Conservation (phyloP, 2,113 vertebrate genomes). For the Garra rufa region DNA sequence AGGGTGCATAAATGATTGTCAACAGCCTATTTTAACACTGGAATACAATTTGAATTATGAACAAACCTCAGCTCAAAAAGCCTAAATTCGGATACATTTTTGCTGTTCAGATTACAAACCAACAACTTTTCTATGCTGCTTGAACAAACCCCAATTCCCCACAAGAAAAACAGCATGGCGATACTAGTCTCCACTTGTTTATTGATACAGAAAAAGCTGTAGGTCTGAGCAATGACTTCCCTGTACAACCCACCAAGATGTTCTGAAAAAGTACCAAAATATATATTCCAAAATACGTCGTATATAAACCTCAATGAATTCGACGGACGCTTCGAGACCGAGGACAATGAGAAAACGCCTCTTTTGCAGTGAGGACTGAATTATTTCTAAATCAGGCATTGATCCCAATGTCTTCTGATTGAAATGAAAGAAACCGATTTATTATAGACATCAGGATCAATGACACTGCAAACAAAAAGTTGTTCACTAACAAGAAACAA, state of each 20-base stretch:
- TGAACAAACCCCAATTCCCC: not conserved
- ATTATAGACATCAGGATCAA: not conserved
- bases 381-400: not conserved
- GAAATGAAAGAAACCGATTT: not conserved
- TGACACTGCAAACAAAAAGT: not conserved
- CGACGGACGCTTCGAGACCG: conserved; percentile 21
- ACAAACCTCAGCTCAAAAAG: not conserved
- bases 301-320: conserved; percentile 62
- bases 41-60: too few species aligned
- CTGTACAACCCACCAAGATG: conserved; percentile 58
- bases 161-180: conserved; percentile 22
- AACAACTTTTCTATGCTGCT: not conserved
- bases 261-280: conserved; percentile 67
- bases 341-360: not conserved
- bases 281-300: conserved; percentile 65
- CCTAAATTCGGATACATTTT: not conserved
- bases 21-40: too few species aligned
- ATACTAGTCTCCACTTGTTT: conserved; percentile 52
- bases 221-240: conserved; percentile 54
- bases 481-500: conserved; percentile 10
- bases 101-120: not conserved
- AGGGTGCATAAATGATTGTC: too few species aligned
- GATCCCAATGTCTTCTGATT: not conserved
- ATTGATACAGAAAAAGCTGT: conserved; percentile 57
- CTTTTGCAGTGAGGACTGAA: not conserved